Base-by-base conservation (phyloP, 2,888 invertebrate genomes). In the Nebria salina region DNA sequence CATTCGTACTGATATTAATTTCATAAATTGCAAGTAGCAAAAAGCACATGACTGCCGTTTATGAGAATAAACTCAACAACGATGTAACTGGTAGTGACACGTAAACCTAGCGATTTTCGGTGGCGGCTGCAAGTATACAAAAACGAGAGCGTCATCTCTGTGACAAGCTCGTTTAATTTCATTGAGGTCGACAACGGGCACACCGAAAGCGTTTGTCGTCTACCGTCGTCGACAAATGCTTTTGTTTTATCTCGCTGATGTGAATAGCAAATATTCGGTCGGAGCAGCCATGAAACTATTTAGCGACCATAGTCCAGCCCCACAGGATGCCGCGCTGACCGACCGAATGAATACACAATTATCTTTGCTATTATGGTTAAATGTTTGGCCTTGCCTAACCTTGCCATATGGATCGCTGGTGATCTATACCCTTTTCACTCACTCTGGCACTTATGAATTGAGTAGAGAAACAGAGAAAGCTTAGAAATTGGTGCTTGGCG, bases 11-110 rank as follows among this genome's bases (percentile, higher is more conserved):
- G 75, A 80, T 75, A 80, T 80, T 75, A 64, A 80, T 80, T 75
- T 80, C 72, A 72, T 75, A 80, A 80, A 80, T 80, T 80, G 80
- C 64, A 64, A 41, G 75, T 75, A 75, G 75, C 75, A 80, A 80
- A 80, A 80, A 75, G 65, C 65, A 80, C 74, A 70, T 75, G 80
- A 80, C 75, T 75, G 34, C 54, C 72, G 70, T 13, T 11, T 75
- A 75, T 70, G 70, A 78, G 75, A 80, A 75, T 75, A 80, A 68
- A 75, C 15, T 11, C 70, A 72, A 42, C 65, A 72, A 72, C 80
- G 54, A 72, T 78, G 75, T 75, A 80, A 80, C 80, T 80, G 80
- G 34, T 41, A 20, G 72, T 75, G 80, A 80, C 80, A 80, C 70
- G 15, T 7, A 65, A 15, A 43, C 73, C 73, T 20, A 34, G 41